A percentile compares a stretch with the other conserved stretches of the same genome.
Evolutionary conservation across 2,113 vertebrate species (phyloP).

Genomic region (Coracopsis vasa): DNA sequence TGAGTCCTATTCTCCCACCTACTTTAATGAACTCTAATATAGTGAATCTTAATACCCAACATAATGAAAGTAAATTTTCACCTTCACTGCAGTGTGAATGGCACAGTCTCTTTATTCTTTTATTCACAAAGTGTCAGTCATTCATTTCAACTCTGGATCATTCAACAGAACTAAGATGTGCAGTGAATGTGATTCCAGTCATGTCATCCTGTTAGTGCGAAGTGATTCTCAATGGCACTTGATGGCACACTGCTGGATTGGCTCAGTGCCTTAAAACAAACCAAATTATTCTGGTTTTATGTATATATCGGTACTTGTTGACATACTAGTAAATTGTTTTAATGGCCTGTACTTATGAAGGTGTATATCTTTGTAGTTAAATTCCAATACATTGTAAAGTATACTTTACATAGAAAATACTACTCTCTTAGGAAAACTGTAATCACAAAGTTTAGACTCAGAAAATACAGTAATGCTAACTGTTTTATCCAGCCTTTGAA

Average conservation of each 20-base stretch:
- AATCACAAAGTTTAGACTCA: slow-evolving; percentile 55
- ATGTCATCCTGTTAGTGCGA: slow-evolving; percentile 62
- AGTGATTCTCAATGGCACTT: slow-evolving; percentile 59
- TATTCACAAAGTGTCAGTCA: slow-evolving; percentile 52
- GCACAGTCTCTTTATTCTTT: slow-evolving; percentile 34
- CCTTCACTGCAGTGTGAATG: background rate
- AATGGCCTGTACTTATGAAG: slow-evolving; percentile 65
- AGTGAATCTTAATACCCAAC: background rate
- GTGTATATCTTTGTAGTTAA: slow-evolving; percentile 70
- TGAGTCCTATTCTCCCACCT: background rate
- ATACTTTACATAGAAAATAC: slow-evolving; percentile 56
- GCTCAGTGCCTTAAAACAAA: slow-evolving; percentile 60
- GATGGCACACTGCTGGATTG: slow-evolving; percentile 22
- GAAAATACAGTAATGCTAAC: slow-evolving; percentile 7
- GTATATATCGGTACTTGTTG: slow-evolving; percentile 49
- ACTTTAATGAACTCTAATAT: slow-evolving; percentile 3
- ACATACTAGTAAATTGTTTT: slow-evolving; percentile 71
- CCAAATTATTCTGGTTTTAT: slow-evolving; percentile 60
- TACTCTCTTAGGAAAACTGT: slow-evolving; percentile 56
- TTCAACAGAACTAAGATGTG: slow-evolving; percentile 44
- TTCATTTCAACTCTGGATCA: slow-evolving; percentile 39
- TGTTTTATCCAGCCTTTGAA: slow-evolving; percentile 27
- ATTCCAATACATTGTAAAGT: slow-evolving; percentile 56
- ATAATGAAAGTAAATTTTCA: slow-evolving; percentile 21
- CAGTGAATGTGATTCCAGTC: slow-evolving; percentile 34